Conservation (phyloP, 2,797 vertebrate genomes). For the Steatocranus sp. region DNA sequence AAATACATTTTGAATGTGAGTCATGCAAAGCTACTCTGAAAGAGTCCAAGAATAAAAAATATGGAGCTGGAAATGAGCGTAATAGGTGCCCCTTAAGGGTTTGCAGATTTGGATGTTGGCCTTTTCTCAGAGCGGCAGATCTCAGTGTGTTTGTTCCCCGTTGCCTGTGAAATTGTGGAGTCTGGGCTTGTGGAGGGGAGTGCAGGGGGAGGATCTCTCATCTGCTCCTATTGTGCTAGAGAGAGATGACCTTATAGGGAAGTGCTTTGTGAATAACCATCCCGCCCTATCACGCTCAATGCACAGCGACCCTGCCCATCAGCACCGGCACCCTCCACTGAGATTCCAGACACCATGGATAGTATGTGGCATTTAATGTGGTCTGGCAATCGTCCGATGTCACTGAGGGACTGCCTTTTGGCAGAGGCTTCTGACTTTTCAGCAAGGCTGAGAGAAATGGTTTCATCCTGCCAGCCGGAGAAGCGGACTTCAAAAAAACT, state of each 20-base stretch:
- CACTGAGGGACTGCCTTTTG: slow-evolving; percentile 56
- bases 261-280: slow-evolving; percentile 66
- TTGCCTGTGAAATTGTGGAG: slow-evolving; percentile 36
- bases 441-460: slow-evolving; percentile 35
- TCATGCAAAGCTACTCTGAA: background rate
- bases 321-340: slow-evolving; percentile 59
- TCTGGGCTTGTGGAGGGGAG: slow-evolving; percentile 1
- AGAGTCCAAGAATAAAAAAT: background rate
- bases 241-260: slow-evolving; percentile 88
- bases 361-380: slow-evolving; percentile 80
- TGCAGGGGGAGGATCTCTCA: slow-evolving; percentile 40
- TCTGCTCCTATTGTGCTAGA: slow-evolving; percentile 75
- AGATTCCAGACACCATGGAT: slow-evolving; percentile 80
- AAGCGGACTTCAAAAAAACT: background rate
- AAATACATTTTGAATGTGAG: background rate
- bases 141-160: slow-evolving; percentile 30
- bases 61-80: background rate
- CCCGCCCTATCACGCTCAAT: slow-evolving; percentile 34
- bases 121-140: slow-evolving; percentile 16
- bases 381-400: slow-evolving; percentile 75
- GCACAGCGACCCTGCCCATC: slow-evolving; percentile 58
- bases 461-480: background rate
- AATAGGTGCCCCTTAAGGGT: background rate
- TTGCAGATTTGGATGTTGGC: slow-evolving; percentile 9
- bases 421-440: slow-evolving; percentile 52